Base-by-base conservation (phyloP, 2,113 vertebrate species). In the Octodon degus region DNA sequence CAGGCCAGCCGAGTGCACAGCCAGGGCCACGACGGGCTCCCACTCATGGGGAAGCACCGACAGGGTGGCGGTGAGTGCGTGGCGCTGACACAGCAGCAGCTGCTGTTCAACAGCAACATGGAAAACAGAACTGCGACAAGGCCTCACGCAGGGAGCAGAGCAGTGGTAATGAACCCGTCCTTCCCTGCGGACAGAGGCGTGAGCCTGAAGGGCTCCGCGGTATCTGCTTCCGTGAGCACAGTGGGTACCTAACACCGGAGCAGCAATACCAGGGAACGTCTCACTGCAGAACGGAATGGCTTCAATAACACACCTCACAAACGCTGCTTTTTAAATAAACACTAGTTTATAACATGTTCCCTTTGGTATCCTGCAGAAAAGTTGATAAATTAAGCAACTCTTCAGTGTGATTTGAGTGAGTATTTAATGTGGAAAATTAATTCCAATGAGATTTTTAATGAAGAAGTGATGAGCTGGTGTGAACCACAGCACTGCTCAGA, bases 21-120 rank as follows among this genome's bases (percentile, higher is more conserved):
- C 63, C 55, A 50, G n/a, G 25, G 43, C 30, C 0, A 0, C 8
- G 1, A 0, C 8, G 1, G 9, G 5, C 32, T 34, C 5, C 0
- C 2, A 1, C 0, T 3, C 22, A 19, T 0, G 1, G 47, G 20
- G 7, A 74, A 27, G 50, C 34, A 0, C 0, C 19, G 63, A 6
- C 8, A 62, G 58, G 55, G 65, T 27, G 1, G 55, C 11, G 60
- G 60, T 27, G 22, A 7, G 1, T 9, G 0, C 86, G 80, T 50
- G 50, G 27, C 6, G 3, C 14, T 4, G 22, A 92, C 76, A 90
- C 53, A 25, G 62, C 25, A 24, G 50, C 34, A 84, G 43, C 0
- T 53, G 25, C 9, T 14, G 62, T 84, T 88, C 60, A 65, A 17
- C 0, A 50, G 74, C 25, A 62, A 72, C 77, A 65, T 4, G 9